Percentiles rank a stretch among this genome's conserved stretches.
Conservation (phyloP, 2,113 vertebrate genomes). For the Epinephelus fuscoguttatus region DNA sequence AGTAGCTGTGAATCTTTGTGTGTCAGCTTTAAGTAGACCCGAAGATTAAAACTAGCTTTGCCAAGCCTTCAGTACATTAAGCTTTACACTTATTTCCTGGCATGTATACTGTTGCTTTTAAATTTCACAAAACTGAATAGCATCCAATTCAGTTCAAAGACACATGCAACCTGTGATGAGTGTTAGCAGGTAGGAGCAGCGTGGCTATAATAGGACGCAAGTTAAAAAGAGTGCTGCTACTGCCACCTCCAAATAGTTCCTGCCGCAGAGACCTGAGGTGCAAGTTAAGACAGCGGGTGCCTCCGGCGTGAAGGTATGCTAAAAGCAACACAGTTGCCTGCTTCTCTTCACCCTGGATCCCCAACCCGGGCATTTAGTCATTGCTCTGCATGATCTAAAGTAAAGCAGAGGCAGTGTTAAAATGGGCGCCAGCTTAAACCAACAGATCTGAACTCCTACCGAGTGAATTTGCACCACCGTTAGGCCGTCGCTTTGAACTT, state of each 20-base stretch:
- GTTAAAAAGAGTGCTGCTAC: not conserved
- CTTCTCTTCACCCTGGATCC: slow-evolving; percentile 8
- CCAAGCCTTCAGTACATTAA: slow-evolving; percentile 5
- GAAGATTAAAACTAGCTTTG: slow-evolving; percentile 12
- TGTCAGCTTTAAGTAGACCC: slow-evolving; percentile 26
- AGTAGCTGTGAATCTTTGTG: slow-evolving; percentile 35
- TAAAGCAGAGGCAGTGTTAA: slow-evolving; percentile 40
- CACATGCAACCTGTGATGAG: not conserved
- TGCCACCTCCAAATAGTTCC: slow-evolving; percentile 19
- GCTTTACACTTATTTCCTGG: slow-evolving; percentile 1
- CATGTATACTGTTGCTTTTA: not conserved
- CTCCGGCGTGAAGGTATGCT: not conserved
- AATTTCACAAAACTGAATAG: not conserved
- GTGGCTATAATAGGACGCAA: not conserved
- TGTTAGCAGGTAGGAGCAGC: not conserved
- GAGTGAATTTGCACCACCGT: slow-evolving; percentile 52
- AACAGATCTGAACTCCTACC: slow-evolving; percentile 36
- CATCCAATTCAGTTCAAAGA: not conserved
- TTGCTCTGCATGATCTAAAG: slow-evolving; percentile 25
- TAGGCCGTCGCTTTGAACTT: slow-evolving; percentile 24
- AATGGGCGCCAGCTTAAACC: slow-evolving; percentile 34
- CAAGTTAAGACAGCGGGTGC: slow-evolving; percentile 2
- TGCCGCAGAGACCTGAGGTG: not conserved
- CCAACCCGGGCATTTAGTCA: slow-evolving; percentile 32
- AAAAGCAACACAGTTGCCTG: not conserved